Percentiles rank a stretch among this genome's conserved stretches.
Evolutionary conservation across 2,113 vertebrate genomes (phyloP).

Genomic region (Dasyprocta punctata): DNA sequence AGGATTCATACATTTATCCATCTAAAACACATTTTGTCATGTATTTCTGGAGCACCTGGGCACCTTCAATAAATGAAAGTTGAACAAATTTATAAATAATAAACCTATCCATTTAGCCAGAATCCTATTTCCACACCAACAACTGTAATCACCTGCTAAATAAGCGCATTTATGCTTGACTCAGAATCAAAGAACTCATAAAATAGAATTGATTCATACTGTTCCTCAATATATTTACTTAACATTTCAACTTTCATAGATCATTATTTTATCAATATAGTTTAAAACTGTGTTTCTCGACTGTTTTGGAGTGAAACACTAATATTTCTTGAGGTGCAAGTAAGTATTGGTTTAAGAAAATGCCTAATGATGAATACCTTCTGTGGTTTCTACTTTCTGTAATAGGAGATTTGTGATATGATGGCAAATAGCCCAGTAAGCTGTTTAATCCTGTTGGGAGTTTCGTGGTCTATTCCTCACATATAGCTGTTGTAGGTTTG

Average conservation of each 20-base stretch:
- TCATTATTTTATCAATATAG: neutral
- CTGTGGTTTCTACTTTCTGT: neutral
- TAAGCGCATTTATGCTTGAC: neutral
- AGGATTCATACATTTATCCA: conserved; percentile 42
- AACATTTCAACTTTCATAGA: neutral
- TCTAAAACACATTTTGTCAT: conserved; percentile 53
- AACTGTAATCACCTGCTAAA: conserved; percentile 11
- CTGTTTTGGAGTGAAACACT: neutral
- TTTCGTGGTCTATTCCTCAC: neutral
- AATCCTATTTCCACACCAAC: conserved; percentile 7
- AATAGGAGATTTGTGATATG: neutral
- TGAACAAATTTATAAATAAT: conserved; percentile 56
- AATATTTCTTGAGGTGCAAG: neutral
- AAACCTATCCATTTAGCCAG: conserved; percentile 31
- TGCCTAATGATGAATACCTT: neutral
- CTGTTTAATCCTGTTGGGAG: neutral
- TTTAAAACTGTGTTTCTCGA: neutral
- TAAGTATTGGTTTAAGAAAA: neutral
- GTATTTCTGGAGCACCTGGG: neutral
- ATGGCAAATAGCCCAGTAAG: neutral
- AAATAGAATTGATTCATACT: conserved; percentile 30
- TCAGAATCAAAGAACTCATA: neutral
- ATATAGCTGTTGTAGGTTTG: neutral
- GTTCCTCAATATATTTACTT: neutral
- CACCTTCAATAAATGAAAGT: conserved; percentile 11